A percentile compares a stretch with the other conserved stretches of the same genome.
Conservation (phyloP, 2,888 invertebrate genomes). For the Stratiomys singularior region DNA sequence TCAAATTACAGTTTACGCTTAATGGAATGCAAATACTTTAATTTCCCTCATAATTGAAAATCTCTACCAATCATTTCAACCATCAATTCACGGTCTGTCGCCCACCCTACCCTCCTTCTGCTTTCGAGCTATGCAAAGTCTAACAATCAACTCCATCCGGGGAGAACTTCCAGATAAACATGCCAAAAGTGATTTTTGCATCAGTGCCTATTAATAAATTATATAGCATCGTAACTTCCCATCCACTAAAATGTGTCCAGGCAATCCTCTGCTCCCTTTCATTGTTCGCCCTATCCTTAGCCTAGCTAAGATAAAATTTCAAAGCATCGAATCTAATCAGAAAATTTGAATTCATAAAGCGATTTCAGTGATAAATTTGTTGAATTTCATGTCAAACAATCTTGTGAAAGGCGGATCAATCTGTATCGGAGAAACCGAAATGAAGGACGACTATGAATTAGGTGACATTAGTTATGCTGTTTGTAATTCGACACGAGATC, state of each 20-base stretch:
- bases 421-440: neutral
- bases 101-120: too few species aligned
- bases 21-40: too few species aligned
- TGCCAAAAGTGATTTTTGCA: neutral
- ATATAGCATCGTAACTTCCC: neutral
- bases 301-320: neutral
- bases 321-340: slow-evolving; percentile 35
- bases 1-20: too few species aligned
- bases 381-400: slow-evolving; percentile 7
- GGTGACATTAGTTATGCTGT: neutral
- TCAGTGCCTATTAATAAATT: slow-evolving; percentile 4
- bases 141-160: neutral
- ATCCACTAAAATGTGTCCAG: neutral
- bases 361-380: slow-evolving; percentile 50
- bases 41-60: too few species aligned
- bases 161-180: neutral
- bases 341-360: slow-evolving; percentile 49
- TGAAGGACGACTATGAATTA: neutral
- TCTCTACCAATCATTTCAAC: too few species aligned
- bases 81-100: too few species aligned
- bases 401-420: neutral
- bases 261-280: neutral
- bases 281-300: neutral
- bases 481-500: slow-evolving; percentile 14
- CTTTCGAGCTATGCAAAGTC: too few species aligned